phyloP scores from a whole-genome alignment of 1,140 invertebrate species.

The Amphibalanus amphitrite region DNA sequence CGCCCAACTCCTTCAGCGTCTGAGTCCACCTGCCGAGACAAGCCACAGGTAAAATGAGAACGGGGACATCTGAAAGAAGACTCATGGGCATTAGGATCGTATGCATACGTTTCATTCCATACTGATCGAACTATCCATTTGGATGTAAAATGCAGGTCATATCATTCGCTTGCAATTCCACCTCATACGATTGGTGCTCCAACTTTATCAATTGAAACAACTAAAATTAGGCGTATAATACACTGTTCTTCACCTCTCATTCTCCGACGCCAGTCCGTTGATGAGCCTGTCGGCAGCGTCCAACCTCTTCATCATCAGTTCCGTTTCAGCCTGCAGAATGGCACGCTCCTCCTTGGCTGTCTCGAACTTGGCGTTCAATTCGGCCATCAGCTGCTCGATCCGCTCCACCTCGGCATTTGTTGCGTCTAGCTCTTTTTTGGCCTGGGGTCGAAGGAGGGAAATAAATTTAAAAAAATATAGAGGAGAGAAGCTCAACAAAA shows the following conservation, averaged over 20 bases:
- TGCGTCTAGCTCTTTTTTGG: not conserved
- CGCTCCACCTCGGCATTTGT: slow-evolving; percentile 47
- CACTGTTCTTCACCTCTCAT: slow-evolving; percentile 37
- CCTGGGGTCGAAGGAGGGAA: not conserved
- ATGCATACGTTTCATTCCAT: too few relatives aligned
- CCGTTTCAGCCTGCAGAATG: slow-evolving; percentile 62
- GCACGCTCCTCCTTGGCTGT: slow-evolving; percentile 50
- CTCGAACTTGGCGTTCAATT: slow-evolving; percentile 54
- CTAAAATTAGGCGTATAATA: too few relatives aligned
- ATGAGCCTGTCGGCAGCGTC: slow-evolving; percentile 70
- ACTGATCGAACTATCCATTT: too few relatives aligned
- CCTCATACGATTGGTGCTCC: too few relatives aligned
- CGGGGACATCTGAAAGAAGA: too few relatives aligned
- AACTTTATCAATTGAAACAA: too few relatives aligned
- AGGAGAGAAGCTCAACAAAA: too few relatives aligned
- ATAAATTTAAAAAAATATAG: too few relatives aligned
- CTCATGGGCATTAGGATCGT: too few relatives aligned
- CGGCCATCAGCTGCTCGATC: slow-evolving; percentile 45
- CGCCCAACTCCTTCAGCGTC: slow-evolving; percentile 48
- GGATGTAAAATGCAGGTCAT: too few relatives aligned
- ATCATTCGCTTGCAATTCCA: too few relatives aligned
- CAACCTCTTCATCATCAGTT: slow-evolving; percentile 58
- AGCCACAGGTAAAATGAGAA: too few relatives aligned
- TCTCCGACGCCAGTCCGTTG: slow-evolving; percentile 59
- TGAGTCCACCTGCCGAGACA: slow-evolving; percentile 38